phyloP scores from a whole-genome alignment of 2,888 invertebrate species.

The Hedya salicella region DNA sequence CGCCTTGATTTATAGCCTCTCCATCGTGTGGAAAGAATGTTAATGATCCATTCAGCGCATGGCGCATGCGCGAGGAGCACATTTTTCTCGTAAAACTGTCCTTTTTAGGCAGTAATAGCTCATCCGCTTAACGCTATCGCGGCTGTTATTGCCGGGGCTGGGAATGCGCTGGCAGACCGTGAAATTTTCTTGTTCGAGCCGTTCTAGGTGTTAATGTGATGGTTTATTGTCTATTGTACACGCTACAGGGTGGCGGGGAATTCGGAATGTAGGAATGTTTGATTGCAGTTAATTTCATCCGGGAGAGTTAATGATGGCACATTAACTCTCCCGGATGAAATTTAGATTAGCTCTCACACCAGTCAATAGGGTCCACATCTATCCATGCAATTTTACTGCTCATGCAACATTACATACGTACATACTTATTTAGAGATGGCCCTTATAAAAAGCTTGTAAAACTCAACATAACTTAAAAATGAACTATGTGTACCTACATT shows the following conservation, averaged over 20 bases:
- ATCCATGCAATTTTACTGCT: too few relatives aligned
- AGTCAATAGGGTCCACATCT: too few relatives aligned
- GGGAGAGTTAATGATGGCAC: too few relatives aligned
- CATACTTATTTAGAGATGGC: too few relatives aligned
- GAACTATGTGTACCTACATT: too few relatives aligned
- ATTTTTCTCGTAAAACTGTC: slow-evolving; percentile 53
- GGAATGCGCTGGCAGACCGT: slow-evolving; percentile 46
- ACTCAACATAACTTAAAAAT: too few relatives aligned
- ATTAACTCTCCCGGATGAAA: neutral
- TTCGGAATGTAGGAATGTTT: slow-evolving; percentile 10
- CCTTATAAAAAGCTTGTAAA: too few relatives aligned
- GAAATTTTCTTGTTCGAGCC: slow-evolving; percentile 48
- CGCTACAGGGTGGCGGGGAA: slow-evolving; percentile 7
- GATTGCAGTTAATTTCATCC: neutral
- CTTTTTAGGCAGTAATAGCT: slow-evolving; percentile 54
- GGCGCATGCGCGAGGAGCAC: slow-evolving; percentile 44
- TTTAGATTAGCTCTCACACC: neutral
- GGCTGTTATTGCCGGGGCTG: neutral
- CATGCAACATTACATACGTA: too few relatives aligned
- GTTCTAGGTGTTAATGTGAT: slow-evolving; percentile 25
- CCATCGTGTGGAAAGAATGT: slow-evolving; percentile 53
- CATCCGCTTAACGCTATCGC: slow-evolving; percentile 27
- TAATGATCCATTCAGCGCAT: slow-evolving; percentile 54
- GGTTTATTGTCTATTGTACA: slow-evolving; percentile 31
- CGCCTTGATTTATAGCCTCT: slow-evolving; percentile 54